phyloP scores from a whole-genome alignment of 2,797 vertebrate genomes.

The Trematomus bernacchii region DNA sequence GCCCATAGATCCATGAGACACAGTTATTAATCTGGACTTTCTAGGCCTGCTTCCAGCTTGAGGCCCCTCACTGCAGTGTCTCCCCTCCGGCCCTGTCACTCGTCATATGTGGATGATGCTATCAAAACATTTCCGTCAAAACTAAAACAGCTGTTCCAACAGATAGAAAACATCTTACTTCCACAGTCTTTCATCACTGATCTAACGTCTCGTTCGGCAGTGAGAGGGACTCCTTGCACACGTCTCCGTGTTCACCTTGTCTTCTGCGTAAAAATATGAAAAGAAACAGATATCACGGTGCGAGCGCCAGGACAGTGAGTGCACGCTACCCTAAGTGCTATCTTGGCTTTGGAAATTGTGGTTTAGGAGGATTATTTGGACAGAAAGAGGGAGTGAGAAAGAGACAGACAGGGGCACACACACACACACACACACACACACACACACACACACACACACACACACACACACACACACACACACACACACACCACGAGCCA shows the following conservation, averaged over 20 bases:
- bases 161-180: background rate
- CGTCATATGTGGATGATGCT: background rate
- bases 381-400: slow-evolving; percentile 38
- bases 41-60: slow-evolving; percentile 33
- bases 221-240: slow-evolving; percentile 18
- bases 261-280: slow-evolving; percentile 71
- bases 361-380: slow-evolving; percentile 74
- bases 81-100: slow-evolving; percentile 18
- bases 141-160: background rate
- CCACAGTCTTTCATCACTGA: slow-evolving; percentile 26
- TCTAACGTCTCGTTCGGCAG: slow-evolving; percentile 4
- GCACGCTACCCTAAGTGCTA: slow-evolving; percentile 77
- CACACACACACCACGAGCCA: slow-evolving; percentile 47
- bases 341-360: slow-evolving; percentile 80
- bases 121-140: slow-evolving; percentile 29
- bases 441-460: too few relatives aligned
- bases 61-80: slow-evolving; percentile 7
- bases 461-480: background rate
- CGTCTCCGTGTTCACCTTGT: slow-evolving; percentile 46
- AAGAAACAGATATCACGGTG: slow-evolving; percentile 78
- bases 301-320: slow-evolving; percentile 76
- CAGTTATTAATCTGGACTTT: slow-evolving; percentile 37
- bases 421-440: slow-evolving; percentile 15
- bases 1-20: slow-evolving; percentile 15
- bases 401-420: slow-evolving; percentile 27